Conservation (phyloP, 2,888 invertebrate species). For the Tethea ocularis region DNA sequence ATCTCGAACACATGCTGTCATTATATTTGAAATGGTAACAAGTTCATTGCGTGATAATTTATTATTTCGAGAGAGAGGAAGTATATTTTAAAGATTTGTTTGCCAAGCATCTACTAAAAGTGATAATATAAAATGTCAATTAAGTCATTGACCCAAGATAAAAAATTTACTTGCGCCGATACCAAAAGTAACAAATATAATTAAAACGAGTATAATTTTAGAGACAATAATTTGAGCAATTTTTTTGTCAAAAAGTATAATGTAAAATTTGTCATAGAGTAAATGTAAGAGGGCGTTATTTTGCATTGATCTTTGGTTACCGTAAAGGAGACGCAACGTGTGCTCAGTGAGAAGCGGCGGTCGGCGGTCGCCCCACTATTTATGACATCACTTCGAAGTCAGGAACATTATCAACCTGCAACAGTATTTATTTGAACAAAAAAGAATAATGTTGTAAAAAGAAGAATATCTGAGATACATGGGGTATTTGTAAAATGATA, state of each 20-base stretch:
- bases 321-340: conserved; percentile 29
- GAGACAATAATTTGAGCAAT: background rate
- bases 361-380: conserved; percentile 18
- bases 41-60: background rate
- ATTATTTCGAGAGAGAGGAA: background rate
- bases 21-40: background rate
- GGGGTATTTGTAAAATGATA: no score
- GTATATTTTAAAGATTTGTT: no score
- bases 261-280: background rate
- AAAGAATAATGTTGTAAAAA: no score
- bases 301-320: conserved; percentile 41
- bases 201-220: background rate
- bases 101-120: no score
- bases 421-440: conserved; percentile 37
- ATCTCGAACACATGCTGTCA: conserved; percentile 29
- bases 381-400: conserved; percentile 85
- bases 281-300: conserved; percentile 11
- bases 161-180: background rate
- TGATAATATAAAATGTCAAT: background rate
- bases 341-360: conserved; percentile 17
- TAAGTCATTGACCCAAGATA: no score
- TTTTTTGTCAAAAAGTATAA: background rate
- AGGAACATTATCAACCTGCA: conserved; percentile 93
- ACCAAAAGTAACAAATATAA: background rate
- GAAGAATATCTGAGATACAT: no score